Percentiles rank a stretch among this genome's conserved stretches.
These are phyloP conservation scores for Tragelaphus strepsiceros DNA, from an alignment of 2,113 vertebrate species.

Conservation along the genomic window DNA sequence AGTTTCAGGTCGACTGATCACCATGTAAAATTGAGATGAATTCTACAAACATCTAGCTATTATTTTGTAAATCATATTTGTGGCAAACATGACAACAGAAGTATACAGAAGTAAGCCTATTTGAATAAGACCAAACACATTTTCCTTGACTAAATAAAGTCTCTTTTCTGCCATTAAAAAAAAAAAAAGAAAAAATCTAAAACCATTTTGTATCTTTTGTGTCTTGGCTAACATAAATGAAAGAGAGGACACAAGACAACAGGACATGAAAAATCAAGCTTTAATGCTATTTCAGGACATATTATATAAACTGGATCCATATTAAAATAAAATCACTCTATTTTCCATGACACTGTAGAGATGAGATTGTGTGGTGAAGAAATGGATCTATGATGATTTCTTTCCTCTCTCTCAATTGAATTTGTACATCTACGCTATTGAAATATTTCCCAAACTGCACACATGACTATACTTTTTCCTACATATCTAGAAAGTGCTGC, in stretches of 20 bases:
- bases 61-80: not conserved
- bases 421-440: not conserved
- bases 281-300: not conserved
- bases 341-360: not conserved
- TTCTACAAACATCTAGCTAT: not conserved
- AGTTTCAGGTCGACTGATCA: slow-evolving; percentile 6
- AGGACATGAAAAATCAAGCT: not conserved
- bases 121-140: not conserved
- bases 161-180: not conserved
- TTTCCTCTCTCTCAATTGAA: not conserved
- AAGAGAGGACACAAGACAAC: not conserved
- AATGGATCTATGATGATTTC: not conserved
- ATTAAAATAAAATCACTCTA: not conserved
- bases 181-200: not conserved
- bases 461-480: not conserved
- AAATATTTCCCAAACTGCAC: not conserved
- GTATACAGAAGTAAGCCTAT: not conserved
- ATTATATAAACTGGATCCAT: not conserved
- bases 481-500: not conserved
- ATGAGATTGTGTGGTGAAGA: not conserved
- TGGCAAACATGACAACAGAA: not conserved
- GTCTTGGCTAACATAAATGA: not conserved
- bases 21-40: not conserved
- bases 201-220: not conserved
- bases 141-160: not conserved